Evolutionary conservation across 2,113 vertebrate genomes (phyloP), one percentile per base, ranked within the genome.

Genomic region (Otus sunia): DNA sequence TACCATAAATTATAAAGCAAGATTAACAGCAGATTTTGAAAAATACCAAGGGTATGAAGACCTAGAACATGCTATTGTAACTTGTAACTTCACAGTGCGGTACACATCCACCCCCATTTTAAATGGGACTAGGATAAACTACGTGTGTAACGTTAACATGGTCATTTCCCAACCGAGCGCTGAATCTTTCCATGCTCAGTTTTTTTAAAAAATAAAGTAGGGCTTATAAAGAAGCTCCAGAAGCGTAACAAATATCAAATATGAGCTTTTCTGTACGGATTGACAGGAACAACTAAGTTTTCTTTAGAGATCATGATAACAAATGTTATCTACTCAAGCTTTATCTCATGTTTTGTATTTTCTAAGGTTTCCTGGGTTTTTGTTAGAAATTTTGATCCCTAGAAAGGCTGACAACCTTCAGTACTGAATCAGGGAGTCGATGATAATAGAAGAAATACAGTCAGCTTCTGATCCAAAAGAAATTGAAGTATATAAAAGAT

Each of bases 71-170:
- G 18, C 21, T 43, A 12, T 4, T 32, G 5, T 64, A 86, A 56
- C 25, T 56, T 43, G 5, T 60, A 86, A 56, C 25, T 56, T 43
- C 7, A 50, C 9, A 43, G 30, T 5, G 18, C 4, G 78, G 21
- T 5, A 55, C 29, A n/a, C 18, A 55, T 1, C 47, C 27, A 32
- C 8, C 34, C 15, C 21, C 27, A 25, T 30, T 43, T 71, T 41
- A 74, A 59, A 66, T 4, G 26, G 47, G 17, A 77, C 17, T 7
- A 32, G 10, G n/a, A 52, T 11, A 41, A 66, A 0, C 25, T 36
- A 8, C 0, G 2, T 6, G 6, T 29, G 8, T 15, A 58, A 36
- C 2, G 1, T 20, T 58, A 45, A 22, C 10, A 21, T 1, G 16
- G 47, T 62, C 11, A 82, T 50, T 88, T 79, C 47, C 43, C 8